A percentile compares a stretch with the other conserved stretches of the same genome.
phyloP scores from a whole-genome alignment of 2,888 invertebrate genomes.

The Brachylomia viminalis region DNA sequence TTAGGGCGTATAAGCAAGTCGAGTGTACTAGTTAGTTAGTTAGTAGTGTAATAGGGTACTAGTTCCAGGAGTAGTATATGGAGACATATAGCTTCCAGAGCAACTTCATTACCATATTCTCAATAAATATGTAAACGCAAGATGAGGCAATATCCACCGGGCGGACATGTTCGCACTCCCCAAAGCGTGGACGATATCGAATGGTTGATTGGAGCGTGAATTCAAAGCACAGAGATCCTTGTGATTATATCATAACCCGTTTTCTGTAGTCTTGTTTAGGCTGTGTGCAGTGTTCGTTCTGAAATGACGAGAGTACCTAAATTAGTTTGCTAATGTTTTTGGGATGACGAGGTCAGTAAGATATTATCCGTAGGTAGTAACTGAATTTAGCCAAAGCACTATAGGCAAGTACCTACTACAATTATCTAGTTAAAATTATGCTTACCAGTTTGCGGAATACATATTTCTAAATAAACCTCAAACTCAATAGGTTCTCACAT shows the following conservation, averaged over 20 bases:
- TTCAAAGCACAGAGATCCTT: slow-evolving; percentile 42
- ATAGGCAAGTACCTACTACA: too few relatives aligned
- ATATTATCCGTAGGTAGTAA: not conserved
- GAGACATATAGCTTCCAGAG: slow-evolving; percentile 4
- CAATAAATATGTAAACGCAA: slow-evolving; percentile 61
- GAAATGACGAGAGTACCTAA: not conserved
- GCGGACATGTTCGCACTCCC: slow-evolving; percentile 34
- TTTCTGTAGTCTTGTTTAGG: slow-evolving; percentile 5
- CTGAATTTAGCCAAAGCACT: not conserved
- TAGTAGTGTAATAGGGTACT: not conserved
- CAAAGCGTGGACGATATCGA: slow-evolving; percentile 42
- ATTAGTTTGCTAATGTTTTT: not conserved
- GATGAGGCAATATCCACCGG: slow-evolving; percentile 54
- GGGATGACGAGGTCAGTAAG: not conserved
- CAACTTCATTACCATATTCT: slow-evolving; percentile 48
- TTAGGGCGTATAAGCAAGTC: not conserved
- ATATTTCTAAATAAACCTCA: not conserved
- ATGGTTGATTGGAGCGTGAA: slow-evolving; percentile 53
- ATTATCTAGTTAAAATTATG: not conserved
- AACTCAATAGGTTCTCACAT: not conserved
- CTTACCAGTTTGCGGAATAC: not conserved
- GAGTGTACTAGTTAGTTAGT: too few relatives aligned
- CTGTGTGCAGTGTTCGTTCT: slow-evolving; percentile 2
- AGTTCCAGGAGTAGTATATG: not conserved
- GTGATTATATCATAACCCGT: slow-evolving; percentile 29